phyloP scores from a whole-genome alignment of 2,113 vertebrate genomes.

The Sula dactylatra region DNA sequence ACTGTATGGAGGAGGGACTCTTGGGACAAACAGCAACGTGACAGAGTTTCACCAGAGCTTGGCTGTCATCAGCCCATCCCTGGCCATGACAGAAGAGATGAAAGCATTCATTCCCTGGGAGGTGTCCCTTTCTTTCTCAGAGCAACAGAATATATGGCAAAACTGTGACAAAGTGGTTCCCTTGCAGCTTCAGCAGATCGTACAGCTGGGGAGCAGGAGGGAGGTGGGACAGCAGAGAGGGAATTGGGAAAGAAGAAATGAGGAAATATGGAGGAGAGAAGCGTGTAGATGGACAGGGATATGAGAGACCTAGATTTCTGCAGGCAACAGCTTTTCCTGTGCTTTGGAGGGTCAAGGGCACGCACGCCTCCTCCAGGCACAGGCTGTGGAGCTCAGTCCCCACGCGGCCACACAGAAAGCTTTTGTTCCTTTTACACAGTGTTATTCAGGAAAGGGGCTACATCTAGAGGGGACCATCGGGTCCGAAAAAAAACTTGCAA shows the following conservation, averaged over 20 bases:
- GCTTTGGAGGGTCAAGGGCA: accelerated
- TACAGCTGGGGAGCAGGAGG: neutral
- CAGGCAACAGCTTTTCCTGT: neutral
- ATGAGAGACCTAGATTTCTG: neutral
- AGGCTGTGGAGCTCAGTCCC: neutral
- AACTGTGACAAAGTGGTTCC: neutral
- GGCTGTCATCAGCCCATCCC: neutral
- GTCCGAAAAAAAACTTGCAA: neutral
- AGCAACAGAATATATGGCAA: neutral
- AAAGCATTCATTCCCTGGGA: neutral
- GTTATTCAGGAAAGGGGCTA: neutral
- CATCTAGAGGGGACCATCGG: neutral
- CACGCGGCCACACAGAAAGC: neutral
- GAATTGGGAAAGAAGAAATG: neutral
- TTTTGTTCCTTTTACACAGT: neutral
- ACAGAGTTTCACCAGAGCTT: neutral
- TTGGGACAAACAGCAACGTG: neutral
- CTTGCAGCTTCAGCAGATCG: neutral
- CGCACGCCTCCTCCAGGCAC: neutral
- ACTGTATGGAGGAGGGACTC: neutral
- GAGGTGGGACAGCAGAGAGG: neutral
- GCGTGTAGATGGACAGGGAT: neutral
- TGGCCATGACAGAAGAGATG: neutral
- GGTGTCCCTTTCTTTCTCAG: neutral
- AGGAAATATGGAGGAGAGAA: neutral